Evolutionary conservation across 2,113 vertebrate genomes (phyloP), one percentile per base, ranked within the genome.

Genomic region (Onychostruthus taczanowskii): DNA sequence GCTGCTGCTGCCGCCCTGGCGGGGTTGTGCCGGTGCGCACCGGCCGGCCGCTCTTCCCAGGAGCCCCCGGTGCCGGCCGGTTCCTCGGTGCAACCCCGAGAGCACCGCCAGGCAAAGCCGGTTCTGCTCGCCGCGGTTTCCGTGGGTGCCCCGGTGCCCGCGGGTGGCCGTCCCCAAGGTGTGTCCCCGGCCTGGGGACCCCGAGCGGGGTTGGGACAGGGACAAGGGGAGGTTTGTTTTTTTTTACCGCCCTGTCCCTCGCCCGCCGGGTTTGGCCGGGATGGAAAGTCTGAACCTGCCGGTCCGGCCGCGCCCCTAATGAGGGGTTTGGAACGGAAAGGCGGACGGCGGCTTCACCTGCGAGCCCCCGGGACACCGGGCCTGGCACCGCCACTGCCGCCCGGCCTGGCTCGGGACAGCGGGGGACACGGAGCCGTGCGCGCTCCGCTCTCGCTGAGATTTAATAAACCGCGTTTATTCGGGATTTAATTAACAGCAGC

Each of bases 281-380:
- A 77, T 10, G 39, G 94, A 91, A 95, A 95, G 70, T 73, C 95
- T 91, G 96, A 97, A 95, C 96, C 95, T 95, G 96, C 73, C n/a
- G 24, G 73, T 66, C 95, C 74, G 28, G 94, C 94, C 77, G 46
- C 86, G 2, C 87, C 94, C 87, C 21, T 95, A 91, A 96, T 96
- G 94, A 96, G 3, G 47, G 93, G 91, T 78, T 93, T 17, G 74
- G 20, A 4, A 46, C 50, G 50, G 90, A 87, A 94, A 84, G 20
- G 2, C 1, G n/a, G 37, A 41, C 16, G 14, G 82, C 2, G 52
- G 56, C 84, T 52, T 89, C 70, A 91, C 70, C 86, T 7, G 82
- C 39, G 67, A 68, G 47, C 82, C 41, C 31, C 17, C 20, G 5
- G 41, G 69, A 39, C 89, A 41, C 26, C 8, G 31, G 61, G 17